Conservation (phyloP, 2,888 invertebrate genomes). For the Oscheius sp. region DNA sequence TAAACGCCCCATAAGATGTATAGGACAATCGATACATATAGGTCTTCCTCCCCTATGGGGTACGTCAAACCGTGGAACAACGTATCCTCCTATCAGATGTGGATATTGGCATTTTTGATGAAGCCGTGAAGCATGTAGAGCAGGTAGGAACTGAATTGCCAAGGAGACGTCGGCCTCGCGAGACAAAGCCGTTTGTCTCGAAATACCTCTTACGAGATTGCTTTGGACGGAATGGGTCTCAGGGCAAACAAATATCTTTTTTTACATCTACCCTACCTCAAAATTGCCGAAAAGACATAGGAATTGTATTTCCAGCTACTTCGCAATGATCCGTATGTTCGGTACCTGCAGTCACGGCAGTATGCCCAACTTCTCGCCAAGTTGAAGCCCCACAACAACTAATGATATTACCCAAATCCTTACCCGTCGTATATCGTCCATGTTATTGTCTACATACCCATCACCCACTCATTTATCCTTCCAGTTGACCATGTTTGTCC, state of each 20-base stretch:
- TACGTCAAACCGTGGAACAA: constrained; percentile 66
- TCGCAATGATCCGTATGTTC: constrained; percentile 70
- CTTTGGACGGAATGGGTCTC: neutral
- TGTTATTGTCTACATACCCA: too few species aligned
- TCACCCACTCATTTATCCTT: too few species aligned
- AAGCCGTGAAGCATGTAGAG: constrained; percentile 71
- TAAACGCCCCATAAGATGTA: neutral
- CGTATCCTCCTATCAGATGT: constrained; percentile 62
- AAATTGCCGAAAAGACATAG: neutral
- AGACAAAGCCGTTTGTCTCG: constrained; percentile 7
- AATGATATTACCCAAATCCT: neutral
- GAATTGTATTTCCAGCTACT: constrained; percentile 35
- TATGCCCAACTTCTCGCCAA: constrained; percentile 62
- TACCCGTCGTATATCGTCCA: too few species aligned
- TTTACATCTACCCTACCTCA: neutral
- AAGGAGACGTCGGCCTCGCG: neutral
- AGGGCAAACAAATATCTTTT: neutral
- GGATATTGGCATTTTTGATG: constrained; percentile 70
- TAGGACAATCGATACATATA: constrained; percentile 27
- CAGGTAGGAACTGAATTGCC: constrained; percentile 52
- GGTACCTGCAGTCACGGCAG: constrained; percentile 67
- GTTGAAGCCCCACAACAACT: constrained; percentile 31
- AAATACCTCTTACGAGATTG: neutral
- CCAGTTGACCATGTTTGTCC: too few species aligned
- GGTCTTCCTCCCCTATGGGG: constrained; percentile 70